Evolutionary conservation across 1,140 invertebrate genomes (phyloP), one percentile per base, ranked within the genome.

Genomic region (Atta cephalotes): DNA sequence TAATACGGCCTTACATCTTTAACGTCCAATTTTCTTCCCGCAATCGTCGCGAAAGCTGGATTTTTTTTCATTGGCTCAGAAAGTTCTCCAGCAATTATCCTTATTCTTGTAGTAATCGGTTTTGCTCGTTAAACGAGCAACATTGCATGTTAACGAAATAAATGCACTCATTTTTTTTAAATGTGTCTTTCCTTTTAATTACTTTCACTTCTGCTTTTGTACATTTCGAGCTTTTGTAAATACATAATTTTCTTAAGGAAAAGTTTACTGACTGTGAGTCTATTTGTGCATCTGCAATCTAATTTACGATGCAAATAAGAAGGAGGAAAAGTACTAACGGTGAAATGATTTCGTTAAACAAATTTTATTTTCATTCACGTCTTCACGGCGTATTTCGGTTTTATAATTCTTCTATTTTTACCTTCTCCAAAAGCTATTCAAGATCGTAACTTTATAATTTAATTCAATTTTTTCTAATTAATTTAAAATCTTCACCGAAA

Each of bases 221-320:
- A 21, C 56, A 56, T 18, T 70, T n/a, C 3, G 28, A 35, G 31
- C 9, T 66, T 39, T 70, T 56, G 49, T 21, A 80, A 53, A n/a
- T 28, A 35, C 63, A n/a, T 70, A 7, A 53, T 68, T 18, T 35
- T 25, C n/a, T 70, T 35, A 2, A 80, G 28, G 14, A 56, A 80
- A 80, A 56, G 78, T 56, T 56, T 70, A n/a, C 28, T 58, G 63
- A 70, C 70, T 70, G 63, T n/a, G 14, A 18, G 14, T 16, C 45
- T 53, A 10, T 14, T 66, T 66, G 45, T 18, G 14, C 28, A 49
- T 68, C 28, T 56, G n/a, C 51, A 28, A 80, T 80, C 53, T 70
- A 70, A 80, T 80, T 80, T 10, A 60, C 58, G 14, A n/a, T 80
- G 62, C 45, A 79, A 68, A 70, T 80, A 49, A 80, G 78, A 70